Evolutionary conservation across 2,888 invertebrate genomes (phyloP).

Genomic region (Tipula helvola): DNA sequence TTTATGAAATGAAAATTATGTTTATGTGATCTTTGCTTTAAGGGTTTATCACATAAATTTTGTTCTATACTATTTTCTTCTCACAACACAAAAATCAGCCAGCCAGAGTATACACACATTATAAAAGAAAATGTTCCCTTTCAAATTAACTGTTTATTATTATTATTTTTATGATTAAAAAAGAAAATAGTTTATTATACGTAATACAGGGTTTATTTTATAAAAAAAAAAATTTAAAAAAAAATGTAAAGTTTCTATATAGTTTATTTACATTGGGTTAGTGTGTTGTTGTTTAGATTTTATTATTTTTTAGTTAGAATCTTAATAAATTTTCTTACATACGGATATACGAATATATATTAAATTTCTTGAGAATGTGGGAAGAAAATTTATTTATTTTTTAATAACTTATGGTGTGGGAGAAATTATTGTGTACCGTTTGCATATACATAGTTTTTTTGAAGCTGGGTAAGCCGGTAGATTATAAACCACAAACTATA

Average conservation of each 20-base stretch:
- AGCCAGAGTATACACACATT: not conserved
- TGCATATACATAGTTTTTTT: not conserved
- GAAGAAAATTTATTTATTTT: not conserved
- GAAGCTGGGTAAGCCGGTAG: not conserved
- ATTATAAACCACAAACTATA: not conserved
- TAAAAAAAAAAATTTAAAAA: too few species aligned
- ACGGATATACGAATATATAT: not conserved
- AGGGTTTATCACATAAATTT: not conserved
- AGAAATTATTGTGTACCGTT: not conserved
- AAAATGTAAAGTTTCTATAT: not conserved
- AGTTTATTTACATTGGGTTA: not conserved
- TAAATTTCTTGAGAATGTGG: not conserved
- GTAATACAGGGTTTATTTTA: not conserved
- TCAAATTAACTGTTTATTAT: not conserved
- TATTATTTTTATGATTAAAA: not conserved
- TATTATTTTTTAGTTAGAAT: not conserved
- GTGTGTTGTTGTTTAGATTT: not conserved
- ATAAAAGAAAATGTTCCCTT: not conserved
- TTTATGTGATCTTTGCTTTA: not conserved
- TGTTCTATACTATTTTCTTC: not conserved
- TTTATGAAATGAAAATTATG: not conserved
- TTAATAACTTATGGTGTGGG: not conserved
- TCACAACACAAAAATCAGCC: not conserved
- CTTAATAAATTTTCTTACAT: not conserved
- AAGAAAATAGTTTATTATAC: not conserved